These are phyloP conservation scores for Phalera bucephala DNA, from an alignment of 2,888 invertebrate genomes.

Conservation along the genomic window DNA sequence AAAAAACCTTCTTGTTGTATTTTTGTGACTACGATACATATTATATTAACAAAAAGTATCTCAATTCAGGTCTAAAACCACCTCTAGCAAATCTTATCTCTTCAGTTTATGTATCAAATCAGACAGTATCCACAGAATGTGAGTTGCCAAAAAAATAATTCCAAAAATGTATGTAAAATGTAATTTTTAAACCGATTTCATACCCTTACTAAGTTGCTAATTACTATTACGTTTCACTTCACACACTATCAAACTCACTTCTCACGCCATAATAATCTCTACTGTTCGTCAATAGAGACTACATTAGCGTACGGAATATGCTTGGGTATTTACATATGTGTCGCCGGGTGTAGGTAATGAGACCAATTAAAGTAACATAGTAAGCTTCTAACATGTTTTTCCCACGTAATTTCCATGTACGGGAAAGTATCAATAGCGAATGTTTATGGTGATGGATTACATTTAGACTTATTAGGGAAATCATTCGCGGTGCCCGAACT, in stretches of 20 bases:
- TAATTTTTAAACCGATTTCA: no score
- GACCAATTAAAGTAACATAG: slow-evolving; percentile 37
- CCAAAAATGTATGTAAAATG: no score
- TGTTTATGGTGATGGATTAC: slow-evolving; percentile 25
- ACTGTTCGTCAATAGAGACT: background rate
- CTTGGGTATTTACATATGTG: background rate
- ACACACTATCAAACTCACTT: slow-evolving; percentile 8
- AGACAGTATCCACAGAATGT: no score
- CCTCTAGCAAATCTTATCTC: no score
- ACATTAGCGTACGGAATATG: background rate
- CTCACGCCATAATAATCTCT: slow-evolving; percentile 5
- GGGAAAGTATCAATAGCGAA: slow-evolving; percentile 24
- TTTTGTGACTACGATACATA: no score
- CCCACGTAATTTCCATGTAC: slow-evolving; percentile 13
- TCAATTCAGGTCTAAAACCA: no score
- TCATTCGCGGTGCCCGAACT: no score
- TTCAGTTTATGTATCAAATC: no score
- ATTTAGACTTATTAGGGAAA: slow-evolving; percentile 12
- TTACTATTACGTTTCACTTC: slow-evolving; percentile 6
- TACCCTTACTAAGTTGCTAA: slow-evolving; percentile 4
- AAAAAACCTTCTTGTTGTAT: no score
- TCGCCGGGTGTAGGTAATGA: slow-evolving; percentile 17
- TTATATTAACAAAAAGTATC: no score
- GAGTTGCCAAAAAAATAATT: no score
- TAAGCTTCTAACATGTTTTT: slow-evolving; percentile 24